Conservation (phyloP, 2,113 vertebrate species). For the Ellobius talpinus region DNA sequence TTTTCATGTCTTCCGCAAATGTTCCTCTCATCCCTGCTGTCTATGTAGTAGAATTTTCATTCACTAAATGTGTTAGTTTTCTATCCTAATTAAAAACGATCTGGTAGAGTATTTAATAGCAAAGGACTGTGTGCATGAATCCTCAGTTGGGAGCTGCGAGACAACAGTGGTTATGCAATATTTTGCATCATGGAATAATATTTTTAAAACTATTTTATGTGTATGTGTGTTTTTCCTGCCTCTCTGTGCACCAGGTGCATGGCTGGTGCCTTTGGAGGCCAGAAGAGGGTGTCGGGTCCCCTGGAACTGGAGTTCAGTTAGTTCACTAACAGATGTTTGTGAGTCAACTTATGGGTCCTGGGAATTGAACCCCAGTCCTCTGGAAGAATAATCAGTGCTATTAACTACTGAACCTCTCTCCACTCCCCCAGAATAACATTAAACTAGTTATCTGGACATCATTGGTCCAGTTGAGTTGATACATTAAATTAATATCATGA, state of each 20-base stretch:
- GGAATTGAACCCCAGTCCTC: not conserved
- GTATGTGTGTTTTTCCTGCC: not conserved
- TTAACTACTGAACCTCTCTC: not conserved
- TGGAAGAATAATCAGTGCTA: not conserved
- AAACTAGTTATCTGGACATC: not conserved
- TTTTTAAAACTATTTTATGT: not conserved
- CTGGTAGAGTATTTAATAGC: too few relatives aligned
- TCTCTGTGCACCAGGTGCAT: not conserved
- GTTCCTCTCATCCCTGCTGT: conserved; percentile 12
- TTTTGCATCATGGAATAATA: not conserved
- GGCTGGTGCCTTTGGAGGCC: not conserved
- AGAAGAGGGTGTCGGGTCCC: not conserved
- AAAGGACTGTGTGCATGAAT: too few relatives aligned
- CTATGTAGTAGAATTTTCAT: not conserved
- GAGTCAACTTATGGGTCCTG: not conserved
- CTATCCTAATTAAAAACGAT: not conserved
- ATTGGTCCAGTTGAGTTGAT: not conserved
- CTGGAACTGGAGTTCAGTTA: not conserved
- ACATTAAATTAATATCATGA: not conserved
- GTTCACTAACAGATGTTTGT: not conserved
- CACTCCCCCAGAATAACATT: not conserved
- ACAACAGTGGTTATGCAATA: too few relatives aligned
- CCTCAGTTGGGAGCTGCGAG: not conserved
- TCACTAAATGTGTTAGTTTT: not conserved
- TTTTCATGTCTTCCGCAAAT: conserved; percentile 39